Percentiles rank a stretch among this genome's conserved stretches.
Evolutionary conservation across 2,888 invertebrate species (phyloP).

Genomic region (Escarpia spicata): DNA sequence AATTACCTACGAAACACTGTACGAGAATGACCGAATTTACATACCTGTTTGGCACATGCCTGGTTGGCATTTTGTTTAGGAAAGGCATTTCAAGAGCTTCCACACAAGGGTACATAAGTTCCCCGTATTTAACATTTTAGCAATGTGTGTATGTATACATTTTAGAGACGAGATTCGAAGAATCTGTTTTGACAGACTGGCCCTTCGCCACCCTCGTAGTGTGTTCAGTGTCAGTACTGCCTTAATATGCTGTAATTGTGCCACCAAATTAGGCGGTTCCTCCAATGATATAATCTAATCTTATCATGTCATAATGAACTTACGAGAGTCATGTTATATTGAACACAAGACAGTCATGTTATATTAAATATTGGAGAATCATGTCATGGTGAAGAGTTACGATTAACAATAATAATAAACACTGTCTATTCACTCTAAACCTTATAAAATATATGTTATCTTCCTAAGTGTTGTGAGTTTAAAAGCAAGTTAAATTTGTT

Average conservation of each 20-base stretch:
- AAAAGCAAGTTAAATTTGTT: too few species aligned
- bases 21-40: neutral
- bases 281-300: neutral
- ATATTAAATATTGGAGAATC: too few species aligned
- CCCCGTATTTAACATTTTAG: neutral
- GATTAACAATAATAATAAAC: too few species aligned
- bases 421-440: too few species aligned
- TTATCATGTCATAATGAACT: neutral
- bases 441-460: too few species aligned
- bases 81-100: slow-evolving; percentile 4
- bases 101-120: neutral
- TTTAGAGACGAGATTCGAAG: neutral
- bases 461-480: too few species aligned
- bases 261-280: neutral
- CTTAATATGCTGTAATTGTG: neutral
- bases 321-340: too few species aligned
- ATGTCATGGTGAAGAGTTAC: neutral
- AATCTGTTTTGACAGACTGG: neutral
- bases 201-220: neutral
- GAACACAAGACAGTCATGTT: too few species aligned
- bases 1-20: neutral
- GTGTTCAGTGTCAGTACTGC: neutral
- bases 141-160: neutral
- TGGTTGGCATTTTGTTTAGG: neutral
- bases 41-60: neutral